Conservation (phyloP, 2,797 vertebrate species). For the Lycodopsis pacificus region DNA sequence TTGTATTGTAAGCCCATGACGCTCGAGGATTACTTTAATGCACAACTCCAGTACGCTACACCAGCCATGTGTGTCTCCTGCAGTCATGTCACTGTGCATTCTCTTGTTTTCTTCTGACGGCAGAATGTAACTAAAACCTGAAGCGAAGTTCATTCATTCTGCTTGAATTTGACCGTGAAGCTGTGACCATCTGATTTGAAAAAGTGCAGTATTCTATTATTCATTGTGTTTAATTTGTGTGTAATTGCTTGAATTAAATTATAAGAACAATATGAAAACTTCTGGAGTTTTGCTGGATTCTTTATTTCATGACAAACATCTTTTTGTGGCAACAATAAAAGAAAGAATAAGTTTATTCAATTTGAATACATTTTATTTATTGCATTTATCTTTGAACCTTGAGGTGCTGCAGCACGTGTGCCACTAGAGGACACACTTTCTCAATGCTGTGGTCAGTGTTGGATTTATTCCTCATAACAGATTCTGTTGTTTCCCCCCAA, state of each 20-base stretch:
- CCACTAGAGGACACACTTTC: constrained; percentile 55
- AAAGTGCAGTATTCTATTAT: constrained; percentile 13
- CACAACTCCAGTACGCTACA: neutral
- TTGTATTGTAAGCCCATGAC: neutral
- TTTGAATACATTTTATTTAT: constrained; percentile 7
- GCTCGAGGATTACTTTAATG: constrained; percentile 7
- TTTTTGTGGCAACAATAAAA: neutral
- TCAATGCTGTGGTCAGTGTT: neutral
- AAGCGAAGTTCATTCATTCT: neutral
- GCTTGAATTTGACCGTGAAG: constrained; percentile 31
- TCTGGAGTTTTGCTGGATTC: neutral
- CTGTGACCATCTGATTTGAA: constrained; percentile 32
- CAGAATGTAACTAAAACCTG: neutral
- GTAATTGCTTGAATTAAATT: constrained; percentile 32
- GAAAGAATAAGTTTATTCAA: neutral
- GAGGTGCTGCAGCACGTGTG: neutral
- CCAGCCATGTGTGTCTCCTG: constrained; percentile 1
- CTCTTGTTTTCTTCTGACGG: neutral
- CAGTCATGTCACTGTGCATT: constrained; percentile 11
- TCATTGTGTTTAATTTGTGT: constrained; percentile 10
- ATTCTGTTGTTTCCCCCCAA: neutral
- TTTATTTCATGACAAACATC: neutral
- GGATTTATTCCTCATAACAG: neutral
- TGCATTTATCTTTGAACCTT: neutral
- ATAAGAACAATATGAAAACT: constrained; percentile 3